These are phyloP conservation scores for Muntiacus reevesi DNA, from an alignment of 2,113 vertebrate genomes.

Conservation along the genomic window DNA sequence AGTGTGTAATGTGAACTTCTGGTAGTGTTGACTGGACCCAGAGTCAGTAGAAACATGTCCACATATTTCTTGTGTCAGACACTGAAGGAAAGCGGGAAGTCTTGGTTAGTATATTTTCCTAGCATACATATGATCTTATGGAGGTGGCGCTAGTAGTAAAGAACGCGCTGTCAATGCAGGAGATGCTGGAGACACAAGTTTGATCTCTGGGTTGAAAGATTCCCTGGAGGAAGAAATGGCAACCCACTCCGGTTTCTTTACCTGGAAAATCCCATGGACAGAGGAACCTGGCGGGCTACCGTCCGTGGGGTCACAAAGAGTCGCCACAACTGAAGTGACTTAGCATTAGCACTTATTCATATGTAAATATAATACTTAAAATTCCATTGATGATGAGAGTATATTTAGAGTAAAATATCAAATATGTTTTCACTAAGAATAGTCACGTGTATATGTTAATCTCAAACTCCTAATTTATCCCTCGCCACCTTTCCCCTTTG, in stretches of 20 bases:
- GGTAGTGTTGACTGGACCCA: background rate
- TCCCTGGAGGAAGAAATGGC: background rate
- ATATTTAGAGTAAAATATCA: background rate
- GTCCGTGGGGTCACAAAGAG: background rate
- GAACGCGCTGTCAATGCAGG: background rate
- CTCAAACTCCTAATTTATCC: background rate
- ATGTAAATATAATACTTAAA: background rate
- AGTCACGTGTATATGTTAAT: background rate
- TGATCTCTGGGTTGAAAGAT: background rate
- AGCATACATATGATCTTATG: background rate
- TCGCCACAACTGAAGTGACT: background rate
- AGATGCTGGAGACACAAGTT: background rate
- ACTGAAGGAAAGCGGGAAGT: background rate
- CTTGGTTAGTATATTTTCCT: background rate
- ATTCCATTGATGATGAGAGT: background rate
- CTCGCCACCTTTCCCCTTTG: background rate
- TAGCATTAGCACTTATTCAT: background rate
- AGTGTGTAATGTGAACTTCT: background rate
- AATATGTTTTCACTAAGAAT: background rate
- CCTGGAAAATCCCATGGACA: background rate
- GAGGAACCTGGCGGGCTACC: background rate
- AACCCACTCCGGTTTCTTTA: background rate
- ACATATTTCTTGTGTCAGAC: background rate
- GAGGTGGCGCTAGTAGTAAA: background rate
- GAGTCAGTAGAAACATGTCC: background rate